phyloP scores from a whole-genome alignment of 2,888 invertebrate species.

The Nymphalis polychloros region DNA sequence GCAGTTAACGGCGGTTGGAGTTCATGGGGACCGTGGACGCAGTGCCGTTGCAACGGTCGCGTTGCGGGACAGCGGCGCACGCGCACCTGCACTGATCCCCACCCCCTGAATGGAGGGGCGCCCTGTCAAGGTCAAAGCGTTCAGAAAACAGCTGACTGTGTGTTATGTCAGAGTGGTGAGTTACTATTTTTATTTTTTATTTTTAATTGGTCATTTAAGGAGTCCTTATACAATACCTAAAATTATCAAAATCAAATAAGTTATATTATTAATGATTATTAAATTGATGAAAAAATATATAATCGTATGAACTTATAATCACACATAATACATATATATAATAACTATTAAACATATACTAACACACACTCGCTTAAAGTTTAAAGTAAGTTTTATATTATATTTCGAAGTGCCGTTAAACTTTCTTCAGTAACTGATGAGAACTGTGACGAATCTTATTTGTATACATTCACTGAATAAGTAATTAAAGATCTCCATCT shows the following conservation, averaged over 20 bases:
- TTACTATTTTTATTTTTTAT: constrained; percentile 4
- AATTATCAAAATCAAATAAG: no score
- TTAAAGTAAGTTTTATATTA: no score
- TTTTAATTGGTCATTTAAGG: not conserved
- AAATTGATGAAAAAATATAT: not conserved
- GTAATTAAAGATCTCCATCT: constrained; percentile 27
- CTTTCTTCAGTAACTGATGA: not conserved
- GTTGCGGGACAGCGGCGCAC: constrained; percentile 90
- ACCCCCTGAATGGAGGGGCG: constrained; percentile 94
- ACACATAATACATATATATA: no score
- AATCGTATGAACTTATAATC: no score
- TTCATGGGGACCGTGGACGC: constrained; percentile 93
- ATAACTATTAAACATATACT: no score
- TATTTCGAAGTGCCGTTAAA: not conserved
- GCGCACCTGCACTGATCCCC: constrained; percentile 92
- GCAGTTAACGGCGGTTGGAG: constrained; percentile 98
- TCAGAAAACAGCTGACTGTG: constrained; percentile 91
- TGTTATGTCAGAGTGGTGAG: constrained; percentile 84
- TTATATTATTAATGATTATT: not conserved
- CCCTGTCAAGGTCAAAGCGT: constrained; percentile 91
- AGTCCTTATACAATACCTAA: no score
- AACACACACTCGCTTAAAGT: no score
- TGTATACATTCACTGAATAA: constrained; percentile 21
- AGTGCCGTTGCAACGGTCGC: constrained; percentile 91
- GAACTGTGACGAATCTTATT: constrained; percentile 13